A percentile compares a stretch with the other conserved stretches of the same genome.
These are phyloP conservation scores for Mythimna pallens DNA, from an alignment of 2,888 invertebrate genomes.

Conservation along the genomic window DNA sequence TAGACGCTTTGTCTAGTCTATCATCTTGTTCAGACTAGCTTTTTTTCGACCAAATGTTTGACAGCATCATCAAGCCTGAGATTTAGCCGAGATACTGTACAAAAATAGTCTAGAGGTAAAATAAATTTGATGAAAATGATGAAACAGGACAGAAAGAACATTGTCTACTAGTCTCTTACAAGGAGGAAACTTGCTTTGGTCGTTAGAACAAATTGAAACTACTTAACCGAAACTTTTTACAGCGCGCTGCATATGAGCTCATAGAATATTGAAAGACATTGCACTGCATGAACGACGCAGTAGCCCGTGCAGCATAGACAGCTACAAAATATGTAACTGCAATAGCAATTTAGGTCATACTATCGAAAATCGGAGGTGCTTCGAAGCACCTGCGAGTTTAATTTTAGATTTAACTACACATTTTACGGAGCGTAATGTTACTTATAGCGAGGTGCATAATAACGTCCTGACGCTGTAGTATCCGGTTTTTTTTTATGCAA, in stretches of 20 bases:
- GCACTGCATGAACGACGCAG: slow-evolving; percentile 37
- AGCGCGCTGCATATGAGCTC: slow-evolving; percentile 9
- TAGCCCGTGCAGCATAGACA: slow-evolving; percentile 28
- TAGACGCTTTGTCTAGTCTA: background rate
- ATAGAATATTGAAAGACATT: slow-evolving; percentile 40
- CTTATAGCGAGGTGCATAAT: background rate
- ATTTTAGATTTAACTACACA: background rate
- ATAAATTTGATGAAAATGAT: background rate
- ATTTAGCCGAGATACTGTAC: background rate
- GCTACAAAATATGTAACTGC: slow-evolving; percentile 36
- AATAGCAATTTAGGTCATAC: slow-evolving; percentile 42
- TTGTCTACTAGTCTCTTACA: background rate
- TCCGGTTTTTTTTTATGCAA: no score
- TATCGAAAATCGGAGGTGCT: slow-evolving; percentile 23
- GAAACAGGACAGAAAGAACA: background rate
- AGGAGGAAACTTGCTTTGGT: background rate
- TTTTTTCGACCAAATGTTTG: background rate
- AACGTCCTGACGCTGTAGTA: no score
- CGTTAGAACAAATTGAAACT: slow-evolving; percentile 20
- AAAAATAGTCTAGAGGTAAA: background rate
- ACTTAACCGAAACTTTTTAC: slow-evolving; percentile 11
- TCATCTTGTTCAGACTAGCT: background rate
- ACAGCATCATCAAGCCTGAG: background rate
- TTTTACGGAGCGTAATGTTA: background rate
- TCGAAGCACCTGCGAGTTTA: background rate